A percentile compares a stretch with the other conserved stretches of the same genome.
phyloP scores from a whole-genome alignment of 2,797 vertebrate species.

The Malacoraja senta region DNA sequence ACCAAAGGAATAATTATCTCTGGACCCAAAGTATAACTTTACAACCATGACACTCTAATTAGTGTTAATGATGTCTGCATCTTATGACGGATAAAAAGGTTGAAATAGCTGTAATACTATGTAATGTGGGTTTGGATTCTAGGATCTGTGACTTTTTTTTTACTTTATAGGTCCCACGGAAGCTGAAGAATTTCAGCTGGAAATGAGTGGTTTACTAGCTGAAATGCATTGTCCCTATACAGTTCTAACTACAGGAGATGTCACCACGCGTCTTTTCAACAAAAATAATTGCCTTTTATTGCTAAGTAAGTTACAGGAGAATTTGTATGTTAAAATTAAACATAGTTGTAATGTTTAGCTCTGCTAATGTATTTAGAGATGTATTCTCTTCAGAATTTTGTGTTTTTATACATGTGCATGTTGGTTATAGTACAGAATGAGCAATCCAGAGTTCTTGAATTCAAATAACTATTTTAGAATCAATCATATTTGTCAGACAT shows the following conservation, averaged over 20 bases:
- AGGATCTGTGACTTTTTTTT: neutral
- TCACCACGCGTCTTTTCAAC: slow-evolving; percentile 79
- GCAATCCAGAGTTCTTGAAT: neutral
- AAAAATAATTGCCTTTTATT: slow-evolving; percentile 84
- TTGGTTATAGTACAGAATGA: neutral
- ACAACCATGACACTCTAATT: neutral
- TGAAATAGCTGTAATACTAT: neutral
- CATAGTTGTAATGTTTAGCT: no score
- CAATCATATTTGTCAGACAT: no score
- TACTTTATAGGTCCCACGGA: slow-evolving; percentile 69
- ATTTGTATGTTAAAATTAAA: slow-evolving; percentile 2
- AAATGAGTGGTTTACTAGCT: slow-evolving; percentile 85
- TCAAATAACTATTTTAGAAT: neutral
- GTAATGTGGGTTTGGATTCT: neutral
- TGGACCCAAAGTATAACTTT: neutral
- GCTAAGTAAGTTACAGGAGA: slow-evolving; percentile 69
- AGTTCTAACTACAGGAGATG: slow-evolving; percentile 75
- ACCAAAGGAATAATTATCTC: no score
- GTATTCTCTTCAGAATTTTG: neutral
- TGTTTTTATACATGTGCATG: neutral
- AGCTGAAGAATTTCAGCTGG: slow-evolving; percentile 87
- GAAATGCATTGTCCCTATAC: slow-evolving; percentile 86
- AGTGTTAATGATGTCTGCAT: neutral
- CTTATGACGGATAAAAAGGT: neutral
- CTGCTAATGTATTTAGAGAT: neutral